A percentile compares a stretch with the other conserved stretches of the same genome.
Conservation (phyloP, 1,140 invertebrate genomes). For the Drosophila ironensis region DNA sequence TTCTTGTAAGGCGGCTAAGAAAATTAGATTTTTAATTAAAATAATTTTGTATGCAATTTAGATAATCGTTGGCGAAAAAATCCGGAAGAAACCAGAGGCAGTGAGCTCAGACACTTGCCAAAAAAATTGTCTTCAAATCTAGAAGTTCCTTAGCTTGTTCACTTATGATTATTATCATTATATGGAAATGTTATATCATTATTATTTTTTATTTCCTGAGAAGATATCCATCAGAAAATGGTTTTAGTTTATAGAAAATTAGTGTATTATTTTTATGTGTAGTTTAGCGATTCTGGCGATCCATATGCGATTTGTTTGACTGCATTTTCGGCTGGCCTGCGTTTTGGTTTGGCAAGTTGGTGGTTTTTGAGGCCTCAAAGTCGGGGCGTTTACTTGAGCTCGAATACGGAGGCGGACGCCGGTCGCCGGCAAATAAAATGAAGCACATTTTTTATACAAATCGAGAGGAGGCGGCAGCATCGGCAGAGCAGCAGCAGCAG, state of each 20-base stretch:
- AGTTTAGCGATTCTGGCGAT: conserved; percentile 29
- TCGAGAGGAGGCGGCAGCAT: conserved; percentile 38
- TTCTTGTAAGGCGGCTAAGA: conserved; percentile 33
- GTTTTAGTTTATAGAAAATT: background rate
- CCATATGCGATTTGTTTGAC: conserved; percentile 75
- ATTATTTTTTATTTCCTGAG: background rate
- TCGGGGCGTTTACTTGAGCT: conserved; percentile 58
- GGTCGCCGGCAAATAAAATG: conserved; percentile 73
- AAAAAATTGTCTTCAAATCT: background rate
- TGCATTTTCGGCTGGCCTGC: conserved; percentile 52
- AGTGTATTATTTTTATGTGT: background rate
- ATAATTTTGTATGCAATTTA: conserved; percentile 82
- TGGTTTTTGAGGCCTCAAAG: background rate
- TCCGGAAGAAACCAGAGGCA: conserved; percentile 20
- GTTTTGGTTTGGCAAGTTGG: background rate
- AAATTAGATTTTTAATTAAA: conserved; percentile 82
- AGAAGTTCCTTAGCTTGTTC: no score
- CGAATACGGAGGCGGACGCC: conserved; percentile 63
- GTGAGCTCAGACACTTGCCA: background rate
- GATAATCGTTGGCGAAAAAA: conserved; percentile 78
- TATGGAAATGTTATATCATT: background rate
- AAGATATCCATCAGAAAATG: no score
- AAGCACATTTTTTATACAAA: conserved; percentile 80
- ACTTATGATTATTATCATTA: background rate
- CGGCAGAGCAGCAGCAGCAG: conserved; percentile 16